Base-by-base conservation (phyloP, 1,140 invertebrate species). In the Palaemon carinicauda region DNA sequence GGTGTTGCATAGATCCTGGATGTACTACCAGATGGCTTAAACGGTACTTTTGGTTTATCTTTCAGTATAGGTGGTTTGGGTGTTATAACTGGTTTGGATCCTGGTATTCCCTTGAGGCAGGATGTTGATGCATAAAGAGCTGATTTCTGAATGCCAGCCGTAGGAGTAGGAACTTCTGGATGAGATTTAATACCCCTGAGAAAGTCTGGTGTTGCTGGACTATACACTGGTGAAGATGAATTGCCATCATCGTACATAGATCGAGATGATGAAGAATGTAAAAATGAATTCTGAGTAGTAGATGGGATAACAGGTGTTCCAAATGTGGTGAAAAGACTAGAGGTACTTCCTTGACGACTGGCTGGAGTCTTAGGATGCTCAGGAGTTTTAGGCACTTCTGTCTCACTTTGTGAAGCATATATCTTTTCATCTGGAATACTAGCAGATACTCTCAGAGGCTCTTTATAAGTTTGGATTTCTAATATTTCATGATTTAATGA, bases 11-110 rank as follows among this genome's bases (percentile, higher is more conserved):
- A 75, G 12, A 69, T 52, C 27, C 51, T 81, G 21, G 78, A 77
- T 24, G 75, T 52, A 51, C 24, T 78, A 0, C 74, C 21, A 24
- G 80, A 77, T n/a, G 89, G 82, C 60, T 89, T 89, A 5, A 88
- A 60, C 7, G 88, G 87, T 3, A 90, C 82, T 29, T 87, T 88
- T 41, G 89, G 89, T 52, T 90, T 90, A 24, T 90, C 89, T 54
- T 87, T 90, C 24, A 88, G 81, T n/a, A 69, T 82, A 17, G 89
- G 89, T 54, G 89, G 89, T 73, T 89, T 89, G 65, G 88, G 89
- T 17, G 86, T 89, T 24, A 89, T 85, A 60, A 87, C 86, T 19
- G 89, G 88, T 56, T 88, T 89, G 9, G 86, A 77, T 24, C 81
- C 71, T 2, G 80, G 75, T 17, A 88, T 27, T 10, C 74, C 81